Evolutionary conservation across 2,113 vertebrate genomes (phyloP).

Genomic region (Dipodomys ordii): DNA sequence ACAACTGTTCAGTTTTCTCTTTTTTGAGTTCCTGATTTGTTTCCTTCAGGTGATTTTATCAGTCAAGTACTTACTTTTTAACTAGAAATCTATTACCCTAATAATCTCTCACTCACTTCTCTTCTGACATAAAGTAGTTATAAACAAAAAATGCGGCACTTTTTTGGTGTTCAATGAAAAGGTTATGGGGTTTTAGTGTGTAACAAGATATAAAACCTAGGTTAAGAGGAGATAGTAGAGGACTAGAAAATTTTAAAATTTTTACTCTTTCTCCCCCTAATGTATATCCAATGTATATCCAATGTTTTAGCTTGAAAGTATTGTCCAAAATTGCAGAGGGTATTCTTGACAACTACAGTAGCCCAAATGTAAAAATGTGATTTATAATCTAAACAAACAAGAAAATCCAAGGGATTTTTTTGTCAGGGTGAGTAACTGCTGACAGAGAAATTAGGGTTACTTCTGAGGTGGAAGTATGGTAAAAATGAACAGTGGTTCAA

Average conservation of each 20-base stretch:
- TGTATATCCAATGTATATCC: neutral
- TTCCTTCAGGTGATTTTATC: conserved; percentile 9
- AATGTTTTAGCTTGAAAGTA: neutral
- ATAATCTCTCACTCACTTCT: neutral
- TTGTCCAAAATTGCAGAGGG: neutral
- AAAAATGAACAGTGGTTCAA: neutral
- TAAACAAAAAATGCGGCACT: neutral
- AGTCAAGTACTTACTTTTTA: conserved; percentile 15
- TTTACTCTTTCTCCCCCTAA: too few relatives aligned
- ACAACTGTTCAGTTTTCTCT: neutral
- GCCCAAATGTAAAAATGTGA: neutral
- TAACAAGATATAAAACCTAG: conserved; percentile 39
- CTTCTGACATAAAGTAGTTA: conserved; percentile 1
- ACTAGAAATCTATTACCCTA: neutral
- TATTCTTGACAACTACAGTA: neutral
- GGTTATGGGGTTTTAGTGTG: conserved; percentile 14
- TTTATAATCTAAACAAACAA: neutral
- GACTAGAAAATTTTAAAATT: neutral
- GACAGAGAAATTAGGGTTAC: neutral
- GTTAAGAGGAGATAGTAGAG: neutral
- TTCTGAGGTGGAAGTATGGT: too few relatives aligned
- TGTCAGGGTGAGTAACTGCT: neutral
- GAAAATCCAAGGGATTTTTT: neutral
- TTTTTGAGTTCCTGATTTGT: conserved; percentile 13
- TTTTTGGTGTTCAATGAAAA: neutral